phyloP scores from a whole-genome alignment of 2,888 invertebrate genomes.

The Timema podura region DNA sequence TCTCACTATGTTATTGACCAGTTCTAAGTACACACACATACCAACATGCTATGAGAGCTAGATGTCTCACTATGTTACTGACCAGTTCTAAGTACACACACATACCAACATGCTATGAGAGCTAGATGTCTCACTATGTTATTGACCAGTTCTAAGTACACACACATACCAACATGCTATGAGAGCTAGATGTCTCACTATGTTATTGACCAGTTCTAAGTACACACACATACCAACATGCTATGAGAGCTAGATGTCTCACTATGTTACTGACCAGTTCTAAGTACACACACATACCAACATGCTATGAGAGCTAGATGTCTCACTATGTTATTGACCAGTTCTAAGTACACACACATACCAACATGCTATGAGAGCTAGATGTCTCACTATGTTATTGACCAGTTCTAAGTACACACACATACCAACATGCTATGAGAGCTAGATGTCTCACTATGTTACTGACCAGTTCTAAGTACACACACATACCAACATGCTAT shows the following conservation, averaged over 20 bases:
- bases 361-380: not conserved
- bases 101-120: not conserved
- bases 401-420: not conserved
- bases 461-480: not conserved
- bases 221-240: not conserved
- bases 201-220: not conserved
- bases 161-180: not conserved
- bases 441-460: not conserved
- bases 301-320: not conserved
- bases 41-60: not conserved
- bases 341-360: not conserved
- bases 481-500: not conserved
- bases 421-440: not conserved
- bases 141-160: not conserved
- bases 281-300: not conserved
- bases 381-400: not conserved
- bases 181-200: not conserved
- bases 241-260: not conserved
- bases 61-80: not conserved
- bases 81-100: not conserved
- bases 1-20: not conserved
- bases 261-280: not conserved
- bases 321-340: not conserved
- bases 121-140: not conserved
- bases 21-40: not conserved